Conservation (phyloP, 30 jellyfish, hydroid and myxozoan species). For the Chrysaora quinquecirrha region DNA sequence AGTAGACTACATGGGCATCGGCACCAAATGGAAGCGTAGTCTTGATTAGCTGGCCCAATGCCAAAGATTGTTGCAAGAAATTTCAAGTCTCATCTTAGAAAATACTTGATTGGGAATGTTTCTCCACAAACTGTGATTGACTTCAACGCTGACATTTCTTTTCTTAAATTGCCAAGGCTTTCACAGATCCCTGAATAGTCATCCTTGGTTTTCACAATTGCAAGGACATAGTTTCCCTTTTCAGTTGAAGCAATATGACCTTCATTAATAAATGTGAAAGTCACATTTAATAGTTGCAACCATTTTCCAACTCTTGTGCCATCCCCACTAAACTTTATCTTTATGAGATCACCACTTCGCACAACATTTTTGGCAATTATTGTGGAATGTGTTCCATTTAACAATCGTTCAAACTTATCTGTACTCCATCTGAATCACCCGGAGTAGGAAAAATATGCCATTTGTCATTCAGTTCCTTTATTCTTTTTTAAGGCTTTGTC, state of each 20-base stretch:
- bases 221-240: slow-evolving; percentile 18
- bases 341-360: not conserved
- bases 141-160: not conserved
- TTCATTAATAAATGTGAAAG: slow-evolving; percentile 12
- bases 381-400: not conserved
- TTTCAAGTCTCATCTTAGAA: slow-evolving; percentile 18
- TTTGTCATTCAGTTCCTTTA: not conserved
- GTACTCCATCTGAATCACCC: slow-evolving; percentile 17
- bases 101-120: not conserved
- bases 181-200: not conserved
- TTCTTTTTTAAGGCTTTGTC: not conserved
- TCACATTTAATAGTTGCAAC: slow-evolving; percentile 13
- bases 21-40: slow-evolving; percentile 17
- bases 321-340: slow-evolving; percentile 17
- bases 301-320: slow-evolving; percentile 42
- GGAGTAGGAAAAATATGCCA: not conserved
- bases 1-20: not conserved
- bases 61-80: slow-evolving; percentile 6
- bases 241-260: slow-evolving; percentile 9
- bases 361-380: not conserved
- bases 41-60: not conserved
- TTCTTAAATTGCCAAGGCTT: not conserved
- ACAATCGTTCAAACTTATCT: not conserved
- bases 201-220: slow-evolving; percentile 10
- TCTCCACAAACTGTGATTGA: not conserved